These are phyloP conservation scores for Pangasius djambal DNA, from an alignment of 2,797 vertebrate species.

Conservation along the genomic window DNA sequence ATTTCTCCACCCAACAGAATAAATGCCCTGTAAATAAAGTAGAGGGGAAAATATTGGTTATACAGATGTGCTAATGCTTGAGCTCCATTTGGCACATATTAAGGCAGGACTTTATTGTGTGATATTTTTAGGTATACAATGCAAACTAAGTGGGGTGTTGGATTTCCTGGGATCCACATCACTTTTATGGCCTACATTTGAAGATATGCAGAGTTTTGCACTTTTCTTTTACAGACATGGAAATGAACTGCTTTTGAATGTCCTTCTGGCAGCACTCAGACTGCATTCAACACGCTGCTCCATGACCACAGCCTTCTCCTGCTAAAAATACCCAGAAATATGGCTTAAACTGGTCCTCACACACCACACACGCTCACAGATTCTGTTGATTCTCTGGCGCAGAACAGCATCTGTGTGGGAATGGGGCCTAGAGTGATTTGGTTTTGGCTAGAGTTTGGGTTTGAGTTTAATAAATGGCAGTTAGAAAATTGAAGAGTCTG, in stretches of 20 bases:
- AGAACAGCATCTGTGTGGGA: neutral
- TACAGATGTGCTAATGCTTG: neutral
- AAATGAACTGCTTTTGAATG: neutral
- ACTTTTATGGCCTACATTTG: neutral
- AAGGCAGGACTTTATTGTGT: neutral
- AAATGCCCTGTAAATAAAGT: neutral
- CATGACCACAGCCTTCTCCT: neutral
- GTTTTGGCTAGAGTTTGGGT: neutral
- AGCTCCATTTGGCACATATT: neutral
- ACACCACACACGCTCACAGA: neutral
- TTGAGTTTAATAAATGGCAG: neutral
- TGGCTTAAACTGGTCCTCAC: neutral
- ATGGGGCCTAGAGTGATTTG: no score
- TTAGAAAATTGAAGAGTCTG: neutral
- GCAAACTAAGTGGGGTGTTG: neutral
- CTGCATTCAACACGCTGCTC: neutral
- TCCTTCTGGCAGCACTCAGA: neutral
- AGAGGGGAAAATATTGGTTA: neutral
- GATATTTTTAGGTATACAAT: neutral
- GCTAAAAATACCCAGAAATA: neutral
- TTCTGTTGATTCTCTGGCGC: neutral
- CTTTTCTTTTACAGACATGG: neutral
- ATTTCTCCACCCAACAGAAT: neutral
- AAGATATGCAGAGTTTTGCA: neutral
- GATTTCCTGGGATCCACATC: neutral